Base-by-base conservation (phyloP, 2,888 invertebrate genomes). In the Ormyrus rosae region DNA sequence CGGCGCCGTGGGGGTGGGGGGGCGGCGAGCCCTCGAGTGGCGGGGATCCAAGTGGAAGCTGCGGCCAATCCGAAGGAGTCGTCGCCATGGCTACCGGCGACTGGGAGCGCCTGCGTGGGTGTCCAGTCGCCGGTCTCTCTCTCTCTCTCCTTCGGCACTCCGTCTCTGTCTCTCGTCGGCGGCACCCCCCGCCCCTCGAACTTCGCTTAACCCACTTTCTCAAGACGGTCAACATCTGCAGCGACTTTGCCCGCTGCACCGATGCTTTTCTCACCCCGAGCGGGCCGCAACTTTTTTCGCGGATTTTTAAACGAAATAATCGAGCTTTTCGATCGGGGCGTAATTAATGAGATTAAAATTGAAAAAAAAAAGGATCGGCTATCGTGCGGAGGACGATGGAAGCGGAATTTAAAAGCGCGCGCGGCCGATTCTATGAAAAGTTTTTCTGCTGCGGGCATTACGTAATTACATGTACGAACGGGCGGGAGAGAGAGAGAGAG, bases 11-110 rank as follows among this genome's bases (percentile, higher is more conserved):
- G 82, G 79, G 82, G 82, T 81, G 83, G 82, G 78, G 83, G 83
- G 82, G 84, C 81, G 82, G 84, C 84, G 82, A 84, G 73, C 80
- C 82, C 19, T 19, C 69, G 83, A 84, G 84, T 84, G 85, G 85
- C 84, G 86, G 88, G 88, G 88, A 87, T 87, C 87, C 87, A 86
- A 89, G 89, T 89, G 89, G 89, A 89, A 87, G 88, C 88, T 88
- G 89, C 84, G 88, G 88, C 90, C 90, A 90, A 90, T 90, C 90
- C 90, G 88, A 90, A 90, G 90, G 88, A 90, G 88, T 88, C 88
- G 90, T 90, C 87, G 87, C 86, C 89, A 90, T 90, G 88, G 86
- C 87, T 89, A 89, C 89, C 87, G 88, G 89, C 88, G 89, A 88
- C 86, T 87, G 86, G 84, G 50, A 56, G 67, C 63, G 73, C 69